These are phyloP conservation scores for Trinectes maculatus DNA, from an alignment of 2,113 vertebrate species.

Conservation along the genomic window DNA sequence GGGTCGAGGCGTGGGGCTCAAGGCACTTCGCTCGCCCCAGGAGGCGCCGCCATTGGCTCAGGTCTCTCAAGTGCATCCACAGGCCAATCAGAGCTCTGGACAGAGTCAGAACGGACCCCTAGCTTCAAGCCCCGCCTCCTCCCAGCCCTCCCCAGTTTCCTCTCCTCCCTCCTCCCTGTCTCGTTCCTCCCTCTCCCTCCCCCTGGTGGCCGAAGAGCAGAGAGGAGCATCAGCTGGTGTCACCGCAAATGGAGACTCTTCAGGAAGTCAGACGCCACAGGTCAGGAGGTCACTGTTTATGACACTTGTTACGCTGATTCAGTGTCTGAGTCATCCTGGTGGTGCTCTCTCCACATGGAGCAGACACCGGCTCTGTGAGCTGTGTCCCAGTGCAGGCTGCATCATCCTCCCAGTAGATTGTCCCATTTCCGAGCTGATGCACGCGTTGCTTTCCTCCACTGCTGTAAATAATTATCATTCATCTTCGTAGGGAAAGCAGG, in stretches of 20 bases:
- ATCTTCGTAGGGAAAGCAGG: constrained; percentile 68
- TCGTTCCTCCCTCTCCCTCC: constrained; percentile 41
- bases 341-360: too few relatives aligned
- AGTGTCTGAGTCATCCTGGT: too few relatives aligned
- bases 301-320: not conserved
- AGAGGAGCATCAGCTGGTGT: constrained; percentile 16
- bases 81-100: constrained; percentile 63
- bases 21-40: constrained; percentile 77
- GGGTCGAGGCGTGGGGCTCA: constrained; percentile 76
- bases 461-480: not conserved
- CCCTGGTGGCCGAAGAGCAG: constrained; percentile 41
- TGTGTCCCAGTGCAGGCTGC: too few relatives aligned
- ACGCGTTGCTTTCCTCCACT: too few relatives aligned
- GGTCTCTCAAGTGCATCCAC: constrained; percentile 69
- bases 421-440: too few relatives aligned
- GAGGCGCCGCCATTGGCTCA: constrained; percentile 65
- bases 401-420: too few relatives aligned
- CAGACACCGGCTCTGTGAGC: too few relatives aligned
- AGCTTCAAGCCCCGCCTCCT: constrained; percentile 32
- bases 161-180: constrained; percentile 28
- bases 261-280: constrained; percentile 53
- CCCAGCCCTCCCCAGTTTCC: constrained; percentile 24
- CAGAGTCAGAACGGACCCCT: constrained; percentile 49
- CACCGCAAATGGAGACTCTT: constrained; percentile 59
- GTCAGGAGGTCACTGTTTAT: constrained; percentile 43